These are phyloP conservation scores for Heliocidaris tuberculata DNA, from an alignment of 35 echinoderm and acorn worm genomes.

Conservation along the genomic window DNA sequence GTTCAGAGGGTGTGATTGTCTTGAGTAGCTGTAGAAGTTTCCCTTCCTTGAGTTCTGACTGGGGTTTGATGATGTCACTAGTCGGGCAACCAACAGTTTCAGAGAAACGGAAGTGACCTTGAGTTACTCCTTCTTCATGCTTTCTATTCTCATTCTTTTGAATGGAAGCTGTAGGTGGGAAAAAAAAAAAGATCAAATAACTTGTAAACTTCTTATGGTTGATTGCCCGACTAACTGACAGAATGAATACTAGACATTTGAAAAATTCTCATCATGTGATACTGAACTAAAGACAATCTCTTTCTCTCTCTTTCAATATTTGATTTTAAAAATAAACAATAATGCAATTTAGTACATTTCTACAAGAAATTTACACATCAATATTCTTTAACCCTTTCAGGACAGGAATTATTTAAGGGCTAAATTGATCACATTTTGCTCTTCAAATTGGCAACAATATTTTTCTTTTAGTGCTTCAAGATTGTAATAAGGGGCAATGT, in stretches of 20 bases:
- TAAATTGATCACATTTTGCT: too few species aligned
- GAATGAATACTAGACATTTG: not conserved
- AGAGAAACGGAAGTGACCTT: slow-evolving; percentile 73
- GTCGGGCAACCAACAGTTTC: slow-evolving; percentile 71
- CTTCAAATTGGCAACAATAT: too few species aligned
- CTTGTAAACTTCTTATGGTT: not conserved
- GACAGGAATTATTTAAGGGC: too few species aligned
- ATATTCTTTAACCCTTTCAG: too few species aligned
- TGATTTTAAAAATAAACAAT: too few species aligned
- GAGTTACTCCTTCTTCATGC: slow-evolving; percentile 72
- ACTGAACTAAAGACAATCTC: too few species aligned
- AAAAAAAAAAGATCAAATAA: not conserved
- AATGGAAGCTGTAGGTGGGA: not conserved
- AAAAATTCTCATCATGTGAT: too few species aligned
- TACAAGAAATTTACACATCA: too few species aligned
- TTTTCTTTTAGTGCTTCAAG: too few species aligned
- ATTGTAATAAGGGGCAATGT: too few species aligned
- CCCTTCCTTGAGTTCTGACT: not conserved
- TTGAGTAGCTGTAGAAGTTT: slow-evolving; percentile 79
- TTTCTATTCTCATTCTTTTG: not conserved
- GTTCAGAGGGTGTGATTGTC: slow-evolving; percentile 70
- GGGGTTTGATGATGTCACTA: slow-evolving; percentile 66
- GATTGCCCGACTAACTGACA: not conserved
- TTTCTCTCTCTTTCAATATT: too few species aligned
- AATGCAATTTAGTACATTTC: too few species aligned